Evolutionary conservation across 2,113 vertebrate genomes (phyloP), one percentile per base, ranked within the genome.

Genomic region (Melanotaenia duboulayi): DNA sequence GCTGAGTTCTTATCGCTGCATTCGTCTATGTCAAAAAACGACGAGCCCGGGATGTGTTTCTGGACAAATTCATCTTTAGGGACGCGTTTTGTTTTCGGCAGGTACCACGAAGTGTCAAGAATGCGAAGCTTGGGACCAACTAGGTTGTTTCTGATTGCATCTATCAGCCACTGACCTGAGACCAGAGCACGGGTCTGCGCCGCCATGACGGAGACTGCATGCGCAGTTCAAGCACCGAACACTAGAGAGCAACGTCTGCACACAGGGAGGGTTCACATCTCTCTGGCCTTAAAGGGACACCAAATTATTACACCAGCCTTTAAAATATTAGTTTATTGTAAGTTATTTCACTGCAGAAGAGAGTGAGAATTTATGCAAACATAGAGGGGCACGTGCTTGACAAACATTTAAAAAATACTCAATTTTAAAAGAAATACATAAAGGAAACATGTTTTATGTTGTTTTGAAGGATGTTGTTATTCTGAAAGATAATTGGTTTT

Each of bases 21-120:
- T 4, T 94, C 93, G 72, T 98, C 96, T 0, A 99, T 94, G 87
- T 98, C 95, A 0, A 99, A 97, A 78, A 96, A 98, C 35, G 92
- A 92, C 0, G 97, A 91, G 0, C 96, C 96, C 0, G 96, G 95
- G 24, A 99, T 95, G 87, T 98, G 98, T 16, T 74, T 86, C 74
- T 95, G 94, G 37, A 89, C 79, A 20, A 96, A 98, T 52, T 99
- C 98, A 0, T 63, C 91, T 24, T 76, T 91, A 0, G 94, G 87
- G 24, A 97, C 87, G 1, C 96, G 95, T 1, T 95, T 94, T 46
- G 93, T 69, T 81, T 95, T 95, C 0, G 96, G 95, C 2, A 98
- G 84, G 74, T 98, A 96, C 97, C 96, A 99, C 2, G 97, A 99
- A 0, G 95, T 88, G 48, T 99, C 98, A 0, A 99, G 87, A 0